A percentile compares a stretch with the other conserved stretches of the same genome.
phyloP scores from a whole-genome alignment of 2,113 vertebrate species.

The Hemiprocne comata region DNA sequence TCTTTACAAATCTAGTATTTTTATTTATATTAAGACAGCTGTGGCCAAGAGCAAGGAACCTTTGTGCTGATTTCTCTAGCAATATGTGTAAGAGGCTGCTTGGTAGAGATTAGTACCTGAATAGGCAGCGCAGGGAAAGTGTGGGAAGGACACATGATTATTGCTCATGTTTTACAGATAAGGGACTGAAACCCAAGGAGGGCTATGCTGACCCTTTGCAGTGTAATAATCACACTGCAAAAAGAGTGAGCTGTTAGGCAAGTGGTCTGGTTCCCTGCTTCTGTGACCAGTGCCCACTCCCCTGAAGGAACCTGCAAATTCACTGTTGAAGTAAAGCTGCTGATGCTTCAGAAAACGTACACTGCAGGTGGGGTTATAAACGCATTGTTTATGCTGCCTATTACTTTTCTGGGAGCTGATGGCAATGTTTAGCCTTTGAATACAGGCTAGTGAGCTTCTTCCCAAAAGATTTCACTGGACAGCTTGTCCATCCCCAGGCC shows the following conservation, averaged over 20 bases:
- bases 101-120: background rate
- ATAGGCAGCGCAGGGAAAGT: background rate
- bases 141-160: background rate
- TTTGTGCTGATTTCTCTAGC: background rate
- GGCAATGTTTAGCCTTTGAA: background rate
- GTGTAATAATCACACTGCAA: background rate
- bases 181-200: background rate
- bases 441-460: background rate
- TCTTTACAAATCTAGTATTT: background rate
- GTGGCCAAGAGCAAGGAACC: background rate
- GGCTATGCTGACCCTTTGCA: background rate
- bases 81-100: background rate
- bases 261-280: background rate
- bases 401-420: background rate
- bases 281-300: background rate
- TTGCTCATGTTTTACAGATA: background rate
- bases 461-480: background rate
- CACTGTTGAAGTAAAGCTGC: background rate
- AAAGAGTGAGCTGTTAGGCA: background rate
- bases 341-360: background rate
- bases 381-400: background rate
- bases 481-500: accelerated
- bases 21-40: background rate
- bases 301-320: background rate
- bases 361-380: background rate